Conservation (phyloP, 2,113 vertebrate genomes). For the Pseudonaja textilis region DNA sequence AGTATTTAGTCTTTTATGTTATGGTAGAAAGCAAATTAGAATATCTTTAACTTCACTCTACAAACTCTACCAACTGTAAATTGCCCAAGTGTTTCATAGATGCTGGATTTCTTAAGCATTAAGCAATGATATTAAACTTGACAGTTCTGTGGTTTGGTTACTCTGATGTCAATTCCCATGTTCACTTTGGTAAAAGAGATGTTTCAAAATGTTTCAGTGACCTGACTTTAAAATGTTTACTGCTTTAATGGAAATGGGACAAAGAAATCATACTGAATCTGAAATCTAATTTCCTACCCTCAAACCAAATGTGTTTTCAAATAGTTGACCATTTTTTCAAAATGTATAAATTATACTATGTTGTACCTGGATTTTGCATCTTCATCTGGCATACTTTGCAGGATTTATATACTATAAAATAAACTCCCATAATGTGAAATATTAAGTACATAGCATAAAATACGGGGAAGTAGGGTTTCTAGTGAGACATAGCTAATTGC, state of each 20-base stretch:
- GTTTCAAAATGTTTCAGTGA: background rate
- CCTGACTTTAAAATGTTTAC: background rate
- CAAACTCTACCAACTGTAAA: background rate
- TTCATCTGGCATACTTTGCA: too few relatives aligned
- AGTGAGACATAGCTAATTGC: too few relatives aligned
- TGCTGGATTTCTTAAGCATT: conserved; percentile 35
- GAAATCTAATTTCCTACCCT: too few relatives aligned
- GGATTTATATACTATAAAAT: too few relatives aligned
- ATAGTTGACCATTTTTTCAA: background rate
- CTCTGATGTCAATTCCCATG: background rate
- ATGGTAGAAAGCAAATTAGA: conserved; percentile 23
- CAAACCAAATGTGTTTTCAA: background rate
- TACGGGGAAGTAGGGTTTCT: too few relatives aligned
- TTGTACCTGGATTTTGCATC: background rate
- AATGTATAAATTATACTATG: background rate
- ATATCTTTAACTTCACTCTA: background rate
- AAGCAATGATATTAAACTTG: background rate
- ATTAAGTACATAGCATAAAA: too few relatives aligned
- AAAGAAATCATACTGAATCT: background rate
- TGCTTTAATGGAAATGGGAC: background rate
- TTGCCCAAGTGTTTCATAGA: background rate
- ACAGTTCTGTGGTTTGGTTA: background rate
- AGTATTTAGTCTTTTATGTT: background rate
- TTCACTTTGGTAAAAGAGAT: background rate
- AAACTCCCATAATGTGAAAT: too few relatives aligned